Base-by-base conservation (phyloP, 2,888 invertebrate genomes). In the Tetragonula carbonaria region DNA sequence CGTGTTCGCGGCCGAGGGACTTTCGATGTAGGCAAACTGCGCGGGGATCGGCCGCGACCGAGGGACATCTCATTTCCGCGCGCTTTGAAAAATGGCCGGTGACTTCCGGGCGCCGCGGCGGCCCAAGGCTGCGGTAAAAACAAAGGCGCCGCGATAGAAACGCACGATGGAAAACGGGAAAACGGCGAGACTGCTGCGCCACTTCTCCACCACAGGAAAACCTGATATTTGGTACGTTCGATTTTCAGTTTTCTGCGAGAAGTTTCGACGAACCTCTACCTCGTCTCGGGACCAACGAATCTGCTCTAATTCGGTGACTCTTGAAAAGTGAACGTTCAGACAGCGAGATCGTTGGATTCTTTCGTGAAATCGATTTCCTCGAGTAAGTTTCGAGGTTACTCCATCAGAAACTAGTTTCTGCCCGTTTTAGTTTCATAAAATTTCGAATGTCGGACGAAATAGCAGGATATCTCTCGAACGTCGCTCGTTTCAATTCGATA, bases 31-130 rank as follows among this genome's bases (percentile, higher is more conserved):
- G 67, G 55, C 23, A 74, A 55, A 33, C 50, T 38, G 38, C 45
- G 8, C 45, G 45, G 53, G 53, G 65, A 77, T 74, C 84, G 68
- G 70, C n/a, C 38, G 28, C n/a, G 79, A 28, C 23, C 78, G 74
- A 57, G 62, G 79, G 88, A 89, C 88, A 88, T 84, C 90, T 89
- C 80, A 89, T 89, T 89, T 89, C 88, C 88, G 88, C 55, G 75
- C 50, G 75, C 80, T 76, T 86, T 89, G 90, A 89, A 89, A 89
- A 90, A 89, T 90, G 88, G 84, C 84, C 66, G 68, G 82, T 79
- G 70, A 75, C 82, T 90, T 90, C 90, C 88, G 80, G 74, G 51
- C 45, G 18, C 45, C 45, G 55, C 45, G 18, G 33, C 51, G 18
- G 3, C 68, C 63, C 21, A 38, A 53, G 67, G 55, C 67, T 67